phyloP scores from a whole-genome alignment of 2,888 invertebrate species.

The Chymomyza fuscimana region DNA sequence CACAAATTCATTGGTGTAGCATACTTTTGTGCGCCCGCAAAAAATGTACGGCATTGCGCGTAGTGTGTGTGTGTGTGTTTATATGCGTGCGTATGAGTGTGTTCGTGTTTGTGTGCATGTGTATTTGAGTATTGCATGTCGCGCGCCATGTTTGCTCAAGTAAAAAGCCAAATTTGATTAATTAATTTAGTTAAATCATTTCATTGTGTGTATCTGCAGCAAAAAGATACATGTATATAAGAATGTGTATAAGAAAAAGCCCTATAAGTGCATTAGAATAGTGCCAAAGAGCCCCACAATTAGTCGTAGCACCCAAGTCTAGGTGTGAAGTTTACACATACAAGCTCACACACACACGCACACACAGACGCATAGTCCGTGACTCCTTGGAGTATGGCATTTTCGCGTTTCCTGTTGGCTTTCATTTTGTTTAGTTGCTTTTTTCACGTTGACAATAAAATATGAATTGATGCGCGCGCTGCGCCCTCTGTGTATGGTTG shows the following conservation, averaged over 20 bases:
- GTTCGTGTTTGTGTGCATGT: slow-evolving; percentile 26
- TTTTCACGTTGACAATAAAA: slow-evolving; percentile 58
- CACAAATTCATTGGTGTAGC: slow-evolving; percentile 57
- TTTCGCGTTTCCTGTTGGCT: neutral
- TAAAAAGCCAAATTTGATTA: slow-evolving; percentile 59
- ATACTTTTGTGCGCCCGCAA: slow-evolving; percentile 49
- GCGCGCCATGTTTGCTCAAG: slow-evolving; percentile 59
- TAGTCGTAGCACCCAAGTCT: neutral
- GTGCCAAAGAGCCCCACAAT: neutral
- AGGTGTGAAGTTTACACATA: neutral
- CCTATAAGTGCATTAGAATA: slow-evolving; percentile 34
- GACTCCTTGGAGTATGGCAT: neutral
- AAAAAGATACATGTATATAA: slow-evolving; percentile 10
- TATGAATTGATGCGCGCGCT: slow-evolving; percentile 62
- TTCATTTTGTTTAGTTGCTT: slow-evolving; percentile 11
- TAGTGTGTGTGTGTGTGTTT: slow-evolving; percentile 38
- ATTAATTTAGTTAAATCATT: slow-evolving; percentile 43
- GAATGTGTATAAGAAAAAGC: slow-evolving; percentile 25
- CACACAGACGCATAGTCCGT: neutral
- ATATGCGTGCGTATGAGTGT: slow-evolving; percentile 16
- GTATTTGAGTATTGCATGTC: slow-evolving; percentile 49
- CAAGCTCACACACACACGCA: slow-evolving; percentile 1
- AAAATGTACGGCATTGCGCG: slow-evolving; percentile 47
- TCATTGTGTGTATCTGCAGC: neutral
- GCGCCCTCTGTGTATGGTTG: slow-evolving; percentile 28